Conservation (phyloP, 2,113 vertebrate genomes). For the Cyphomyrus plagiostoma region DNA sequence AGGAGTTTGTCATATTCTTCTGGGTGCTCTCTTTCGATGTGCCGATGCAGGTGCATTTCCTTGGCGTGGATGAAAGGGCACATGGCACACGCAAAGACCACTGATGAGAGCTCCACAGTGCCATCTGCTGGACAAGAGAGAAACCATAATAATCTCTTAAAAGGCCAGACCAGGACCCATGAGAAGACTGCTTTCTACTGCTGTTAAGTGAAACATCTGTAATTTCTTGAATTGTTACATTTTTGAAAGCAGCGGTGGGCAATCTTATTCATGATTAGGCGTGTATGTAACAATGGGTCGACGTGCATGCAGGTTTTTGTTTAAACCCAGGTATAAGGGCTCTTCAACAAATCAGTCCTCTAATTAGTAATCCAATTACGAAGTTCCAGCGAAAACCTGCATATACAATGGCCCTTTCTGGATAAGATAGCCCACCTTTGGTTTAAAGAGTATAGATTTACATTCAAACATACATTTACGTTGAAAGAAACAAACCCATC, state of each 20-base stretch:
- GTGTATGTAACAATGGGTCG: too few relatives aligned
- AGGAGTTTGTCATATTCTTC: constrained; percentile 42
- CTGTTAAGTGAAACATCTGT: not conserved
- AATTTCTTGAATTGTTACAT: not conserved
- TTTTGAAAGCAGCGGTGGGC: not conserved
- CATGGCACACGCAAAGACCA: constrained; percentile 48
- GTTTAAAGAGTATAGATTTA: not conserved
- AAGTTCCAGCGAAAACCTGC: too few relatives aligned
- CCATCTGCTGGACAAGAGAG: constrained; percentile 31
- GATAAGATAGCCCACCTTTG: too few relatives aligned
- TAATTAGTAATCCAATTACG: too few relatives aligned
- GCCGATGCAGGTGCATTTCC: constrained; percentile 48
- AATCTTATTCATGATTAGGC: too few relatives aligned
- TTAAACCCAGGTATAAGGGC: too few relatives aligned
- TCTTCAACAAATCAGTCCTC: too few relatives aligned
- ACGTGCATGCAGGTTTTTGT: too few relatives aligned
- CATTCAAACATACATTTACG: not conserved
- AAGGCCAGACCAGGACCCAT: not conserved
- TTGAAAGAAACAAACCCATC: not conserved
- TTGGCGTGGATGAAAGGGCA: constrained; percentile 53
- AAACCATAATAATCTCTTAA: not conserved
- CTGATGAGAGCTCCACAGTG: constrained; percentile 47
- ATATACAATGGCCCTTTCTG: too few relatives aligned
- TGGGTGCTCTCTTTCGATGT: constrained; percentile 45
- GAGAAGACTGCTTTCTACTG: not conserved